Evolutionary conservation across 2,888 invertebrate species (phyloP).

Genomic region (Julus scanicus): DNA sequence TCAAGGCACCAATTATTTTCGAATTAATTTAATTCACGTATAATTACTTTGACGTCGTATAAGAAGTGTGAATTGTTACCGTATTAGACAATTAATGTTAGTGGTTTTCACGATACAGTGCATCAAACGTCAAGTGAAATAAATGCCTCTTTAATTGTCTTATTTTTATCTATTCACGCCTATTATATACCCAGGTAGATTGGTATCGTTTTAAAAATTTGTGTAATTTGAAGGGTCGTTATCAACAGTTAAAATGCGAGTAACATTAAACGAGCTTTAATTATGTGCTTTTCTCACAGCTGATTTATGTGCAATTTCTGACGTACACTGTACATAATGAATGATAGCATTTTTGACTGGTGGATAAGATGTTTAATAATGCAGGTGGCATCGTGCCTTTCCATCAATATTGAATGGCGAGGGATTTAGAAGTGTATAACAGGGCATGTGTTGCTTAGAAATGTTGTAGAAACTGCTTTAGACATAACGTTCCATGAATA

Average conservation of each 20-base stretch:
- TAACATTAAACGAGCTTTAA: background rate
- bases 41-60: background rate
- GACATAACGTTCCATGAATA: too few species aligned
- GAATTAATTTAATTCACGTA: background rate
- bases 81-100: background rate
- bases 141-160: background rate
- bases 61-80: conserved; percentile 1
- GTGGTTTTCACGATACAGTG: background rate
- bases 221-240: background rate
- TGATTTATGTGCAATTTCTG: background rate
- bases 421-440: too few species aligned
- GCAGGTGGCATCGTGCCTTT: too few species aligned
- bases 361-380: too few species aligned
- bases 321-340: background rate
- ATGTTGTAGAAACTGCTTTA: too few species aligned
- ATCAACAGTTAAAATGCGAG: background rate
- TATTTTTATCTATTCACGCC: background rate
- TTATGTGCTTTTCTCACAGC: background rate
- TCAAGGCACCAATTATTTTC: conserved; percentile 15
- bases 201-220: background rate
- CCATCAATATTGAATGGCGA: too few species aligned
- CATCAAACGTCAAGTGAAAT: background rate
- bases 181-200: background rate
- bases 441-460: too few species aligned
- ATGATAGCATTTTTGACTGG: background rate